These are phyloP conservation scores for Synergus japonicus DNA, from an alignment of 2,888 invertebrate species.

Conservation along the genomic window DNA sequence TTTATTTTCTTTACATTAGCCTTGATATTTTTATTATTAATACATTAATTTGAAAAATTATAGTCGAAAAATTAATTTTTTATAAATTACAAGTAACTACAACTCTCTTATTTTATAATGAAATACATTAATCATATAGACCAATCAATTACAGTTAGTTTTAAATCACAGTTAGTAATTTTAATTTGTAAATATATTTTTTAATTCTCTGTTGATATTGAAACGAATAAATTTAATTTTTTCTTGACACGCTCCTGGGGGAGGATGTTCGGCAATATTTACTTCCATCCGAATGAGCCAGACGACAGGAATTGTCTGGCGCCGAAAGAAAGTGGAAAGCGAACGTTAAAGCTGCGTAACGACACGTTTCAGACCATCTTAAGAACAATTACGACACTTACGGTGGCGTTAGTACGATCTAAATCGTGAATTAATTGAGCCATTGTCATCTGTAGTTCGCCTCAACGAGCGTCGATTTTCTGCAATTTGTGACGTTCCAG, in stretches of 20 bases:
- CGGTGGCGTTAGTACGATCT: conserved; percentile 34
- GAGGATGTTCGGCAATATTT: not conserved
- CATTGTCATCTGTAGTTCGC: conserved; percentile 46
- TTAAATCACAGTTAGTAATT: no score
- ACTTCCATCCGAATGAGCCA: not conserved
- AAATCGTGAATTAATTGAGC: conserved; percentile 56
- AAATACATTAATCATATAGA: no score
- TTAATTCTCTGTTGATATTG: no score
- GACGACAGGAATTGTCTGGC: conserved; percentile 7
- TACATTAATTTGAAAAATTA: no score
- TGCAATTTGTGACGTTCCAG: not conserved
- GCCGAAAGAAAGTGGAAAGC: not conserved
- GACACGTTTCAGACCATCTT: conserved; percentile 10
- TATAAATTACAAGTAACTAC: no score
- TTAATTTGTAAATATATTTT: no score
- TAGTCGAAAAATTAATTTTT: no score
- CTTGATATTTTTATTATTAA: no score
- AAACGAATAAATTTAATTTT: no score
- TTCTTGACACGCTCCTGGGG: not conserved
- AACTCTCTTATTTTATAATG: no score
- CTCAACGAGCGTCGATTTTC: not conserved
- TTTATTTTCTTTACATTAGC: no score
- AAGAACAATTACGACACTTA: conserved; percentile 10
- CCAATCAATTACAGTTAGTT: no score
- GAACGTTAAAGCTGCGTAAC: not conserved